phyloP scores from a whole-genome alignment of 1,140 invertebrate genomes.

The Aricia agestis region DNA sequence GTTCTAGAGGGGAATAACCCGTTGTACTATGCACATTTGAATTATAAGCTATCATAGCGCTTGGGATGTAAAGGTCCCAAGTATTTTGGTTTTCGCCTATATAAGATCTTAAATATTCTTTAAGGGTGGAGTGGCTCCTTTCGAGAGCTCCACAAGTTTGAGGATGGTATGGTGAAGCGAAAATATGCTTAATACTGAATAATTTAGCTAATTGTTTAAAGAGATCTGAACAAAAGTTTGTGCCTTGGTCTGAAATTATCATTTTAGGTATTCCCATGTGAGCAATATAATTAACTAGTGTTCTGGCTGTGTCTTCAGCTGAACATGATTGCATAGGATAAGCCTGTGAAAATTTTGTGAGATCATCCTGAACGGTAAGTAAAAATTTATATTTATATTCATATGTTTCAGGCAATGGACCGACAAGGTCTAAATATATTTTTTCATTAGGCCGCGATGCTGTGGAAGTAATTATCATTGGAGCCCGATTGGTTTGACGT shows the following conservation, averaged over 20 bases:
- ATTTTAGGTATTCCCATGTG: conserved; percentile 18
- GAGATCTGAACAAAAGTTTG: conserved; percentile 1
- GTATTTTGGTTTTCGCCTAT: not conserved
- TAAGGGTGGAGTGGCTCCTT: not conserved
- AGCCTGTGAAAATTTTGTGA: conserved; percentile 23
- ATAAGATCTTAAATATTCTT: not conserved
- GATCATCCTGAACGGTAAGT: conserved; percentile 23
- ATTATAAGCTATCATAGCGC: no score
- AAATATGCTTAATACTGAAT: no score
- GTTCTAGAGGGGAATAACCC: no score
- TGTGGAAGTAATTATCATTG: conserved; percentile 13
- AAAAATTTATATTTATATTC: conserved; percentile 20
- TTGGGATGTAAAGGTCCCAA: not conserved
- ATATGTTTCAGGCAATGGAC: conserved; percentile 14
- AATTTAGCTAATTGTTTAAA: not conserved
- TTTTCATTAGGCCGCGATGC: conserved; percentile 9
- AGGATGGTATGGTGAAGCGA: no score
- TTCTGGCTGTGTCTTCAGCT: conserved; percentile 11
- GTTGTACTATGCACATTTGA: no score
- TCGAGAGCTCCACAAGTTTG: not conserved
- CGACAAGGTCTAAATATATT: conserved; percentile 16
- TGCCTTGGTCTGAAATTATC: not conserved
- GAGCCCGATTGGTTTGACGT: conserved; percentile 16
- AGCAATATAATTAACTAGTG: conserved; percentile 8
- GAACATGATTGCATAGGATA: conserved; percentile 21